Evolutionary conservation across 2,888 invertebrate genomes (phyloP).

Genomic region (Priocnemis perturbator): DNA sequence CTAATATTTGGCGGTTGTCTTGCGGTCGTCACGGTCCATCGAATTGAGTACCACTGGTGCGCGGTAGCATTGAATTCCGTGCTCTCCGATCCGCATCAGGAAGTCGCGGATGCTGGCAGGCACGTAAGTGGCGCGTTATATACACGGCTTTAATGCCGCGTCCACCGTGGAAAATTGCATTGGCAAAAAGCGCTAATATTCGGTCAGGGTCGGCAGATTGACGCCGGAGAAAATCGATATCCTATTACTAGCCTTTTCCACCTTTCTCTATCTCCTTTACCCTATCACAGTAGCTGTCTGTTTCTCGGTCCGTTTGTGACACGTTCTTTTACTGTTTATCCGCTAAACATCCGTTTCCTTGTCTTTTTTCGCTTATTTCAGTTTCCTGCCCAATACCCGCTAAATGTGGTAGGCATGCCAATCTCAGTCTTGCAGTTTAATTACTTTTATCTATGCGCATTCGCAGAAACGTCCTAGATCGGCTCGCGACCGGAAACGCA

Average conservation of each 20-base stretch:
- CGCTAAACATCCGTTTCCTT: too few relatives aligned
- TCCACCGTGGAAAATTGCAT: constrained; percentile 12
- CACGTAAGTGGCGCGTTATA: constrained; percentile 8
- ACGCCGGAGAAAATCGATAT: constrained; percentile 11
- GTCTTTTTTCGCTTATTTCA: too few relatives aligned
- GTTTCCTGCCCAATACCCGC: too few relatives aligned
- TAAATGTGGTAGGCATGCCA: too few relatives aligned
- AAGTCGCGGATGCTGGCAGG: constrained; percentile 7
- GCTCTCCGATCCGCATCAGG: constrained; percentile 7
- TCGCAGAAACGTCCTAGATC: constrained; percentile 6
- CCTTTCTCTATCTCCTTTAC: too few relatives aligned
- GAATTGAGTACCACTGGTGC: constrained; percentile 2
- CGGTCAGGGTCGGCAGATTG: constrained; percentile 33
- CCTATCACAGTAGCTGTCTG: too few relatives aligned
- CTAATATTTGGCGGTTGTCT: too few relatives aligned
- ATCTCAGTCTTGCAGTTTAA: constrained; percentile 1
- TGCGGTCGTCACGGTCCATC: too few relatives aligned
- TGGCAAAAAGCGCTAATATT: constrained; percentile 20
- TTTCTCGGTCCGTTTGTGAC: too few relatives aligned
- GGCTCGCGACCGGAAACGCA: constrained; percentile 12
- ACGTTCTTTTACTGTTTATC: too few relatives aligned
- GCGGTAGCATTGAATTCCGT: constrained; percentile 7
- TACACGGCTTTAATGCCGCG: constrained; percentile 4
- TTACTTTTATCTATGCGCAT: constrained; percentile 31
- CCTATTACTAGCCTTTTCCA: background rate